Evolutionary conservation across 2,797 vertebrate genomes (phyloP), one percentile per base, ranked within the genome.

Genomic region (Meda fulgida): DNA sequence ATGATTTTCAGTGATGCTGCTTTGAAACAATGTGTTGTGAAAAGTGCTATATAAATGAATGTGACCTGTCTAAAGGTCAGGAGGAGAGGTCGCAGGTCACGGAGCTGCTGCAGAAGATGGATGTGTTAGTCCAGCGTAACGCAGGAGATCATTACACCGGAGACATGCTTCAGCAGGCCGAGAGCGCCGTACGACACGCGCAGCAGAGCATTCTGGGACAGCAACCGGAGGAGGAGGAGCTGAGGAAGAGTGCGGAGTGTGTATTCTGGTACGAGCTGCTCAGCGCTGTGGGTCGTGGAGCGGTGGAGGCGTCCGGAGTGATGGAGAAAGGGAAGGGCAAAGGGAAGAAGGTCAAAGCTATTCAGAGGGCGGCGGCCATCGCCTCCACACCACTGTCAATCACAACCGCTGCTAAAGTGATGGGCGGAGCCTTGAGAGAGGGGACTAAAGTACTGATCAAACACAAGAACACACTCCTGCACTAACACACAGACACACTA

Each of bases 231-330:
- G 3, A 65, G 21, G 3, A 58, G 88, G 92, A 94, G 91, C 40
- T 76, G 8, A 92, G 88, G 84, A 94, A 91, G 89, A 91, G 84
- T 84, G 92, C 89, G 0, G 95, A 96, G 91, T 90, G 80, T 55
- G 90, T 95, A 36, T 95, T 96, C 92, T 96, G 94, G 95, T 91
- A 91, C 0, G 95, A 96, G 89, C 87, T 96, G 89, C 63, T 93
- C 86, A 93, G 91, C 0, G 94, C 95, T 0, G 7, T 95, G 84
- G 95, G 95, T 34, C 93, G 89, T 85, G 95, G 95, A 1, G 95
- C 95, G 0, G 93, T 94, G 0, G 94, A 96, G 82, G 94, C 94
- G 3, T 94, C 92, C 0, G 95, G 95, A 13, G 88, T 96, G 83
- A 58, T 90, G 70, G 91, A 88, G 23, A 94, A 94, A n/a, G 93